Evolutionary conservation across 2,888 invertebrate species (phyloP).

Genomic region (Marasmarcha lunaedactyla): DNA sequence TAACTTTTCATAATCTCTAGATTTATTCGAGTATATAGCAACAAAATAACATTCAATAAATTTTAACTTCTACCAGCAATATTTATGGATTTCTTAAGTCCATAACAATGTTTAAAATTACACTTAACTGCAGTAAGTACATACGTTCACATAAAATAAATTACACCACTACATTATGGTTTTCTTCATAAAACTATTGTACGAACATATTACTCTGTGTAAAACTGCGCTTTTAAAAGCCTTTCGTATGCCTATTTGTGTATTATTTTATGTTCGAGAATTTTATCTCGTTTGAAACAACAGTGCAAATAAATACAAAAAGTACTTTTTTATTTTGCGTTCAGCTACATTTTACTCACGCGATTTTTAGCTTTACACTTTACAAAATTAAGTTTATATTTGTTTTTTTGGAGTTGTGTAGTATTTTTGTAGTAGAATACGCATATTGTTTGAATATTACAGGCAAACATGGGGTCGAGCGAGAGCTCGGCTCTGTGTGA

Average conservation of each 20-base stretch:
- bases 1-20: too few relatives aligned
- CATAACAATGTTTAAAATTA: too few relatives aligned
- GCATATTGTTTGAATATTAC: conserved; percentile 41
- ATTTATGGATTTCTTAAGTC: too few relatives aligned
- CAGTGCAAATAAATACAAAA: conserved; percentile 41
- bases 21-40: too few relatives aligned
- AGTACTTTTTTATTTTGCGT: neutral
- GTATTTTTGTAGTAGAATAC: conserved; percentile 27
- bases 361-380: conserved; percentile 31
- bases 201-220: too few relatives aligned
- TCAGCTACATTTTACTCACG: conserved; percentile 26
- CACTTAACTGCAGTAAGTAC: too few relatives aligned
- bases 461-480: conserved; percentile 43
- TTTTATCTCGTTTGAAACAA: conserved; percentile 45
- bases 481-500: conserved; percentile 38
- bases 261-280: conserved; percentile 46
- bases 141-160: too few relatives aligned
- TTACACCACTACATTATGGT: too few relatives aligned
- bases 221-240: too few relatives aligned
- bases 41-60: too few relatives aligned
- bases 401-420: conserved; percentile 16
- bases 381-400: conserved; percentile 17
- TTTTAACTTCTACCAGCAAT: too few relatives aligned
- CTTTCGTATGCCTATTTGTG: conserved; percentile 15
- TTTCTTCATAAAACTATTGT: too few relatives aligned